Conservation (phyloP, 1,140 invertebrate species). For the Aphelenchoides fujianensis region DNA sequence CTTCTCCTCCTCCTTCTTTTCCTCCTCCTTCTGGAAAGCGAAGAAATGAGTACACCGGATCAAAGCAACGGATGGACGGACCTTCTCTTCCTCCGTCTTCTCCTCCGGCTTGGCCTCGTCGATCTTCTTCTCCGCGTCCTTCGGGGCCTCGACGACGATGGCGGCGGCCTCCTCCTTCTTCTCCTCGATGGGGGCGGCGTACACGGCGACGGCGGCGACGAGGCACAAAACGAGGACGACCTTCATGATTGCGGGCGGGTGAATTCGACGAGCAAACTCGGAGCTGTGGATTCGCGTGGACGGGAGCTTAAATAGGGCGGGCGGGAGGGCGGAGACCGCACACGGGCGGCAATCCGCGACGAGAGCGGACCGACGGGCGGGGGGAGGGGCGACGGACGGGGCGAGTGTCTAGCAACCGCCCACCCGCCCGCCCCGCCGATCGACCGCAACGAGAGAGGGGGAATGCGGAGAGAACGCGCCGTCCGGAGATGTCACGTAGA, state of each 20-base stretch:
- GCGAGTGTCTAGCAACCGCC: neutral
- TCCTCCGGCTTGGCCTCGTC: too few species aligned
- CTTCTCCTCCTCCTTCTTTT: too few species aligned
- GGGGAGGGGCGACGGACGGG: too few species aligned
- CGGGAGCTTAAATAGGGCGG: neutral
- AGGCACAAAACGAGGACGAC: neutral
- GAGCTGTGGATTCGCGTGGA: neutral
- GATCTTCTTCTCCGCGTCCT: conserved; percentile 24
- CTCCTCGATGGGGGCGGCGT: neutral
- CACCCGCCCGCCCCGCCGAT: neutral
- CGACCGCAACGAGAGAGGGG: too few species aligned
- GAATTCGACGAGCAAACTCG: neutral
- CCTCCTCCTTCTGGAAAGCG: too few species aligned
- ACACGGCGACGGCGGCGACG: neutral
- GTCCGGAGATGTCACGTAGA: too few species aligned
- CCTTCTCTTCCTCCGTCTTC: too few species aligned
- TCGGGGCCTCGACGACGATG: conserved; percentile 22
- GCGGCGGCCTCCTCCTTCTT: conserved; percentile 25
- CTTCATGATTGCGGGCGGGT: neutral
- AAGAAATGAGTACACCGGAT: too few species aligned
- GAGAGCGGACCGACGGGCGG: neutral
- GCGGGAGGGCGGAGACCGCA: neutral
- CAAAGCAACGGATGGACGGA: too few species aligned
- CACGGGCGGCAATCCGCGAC: neutral
- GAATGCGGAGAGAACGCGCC: too few species aligned